A percentile compares a stretch with the other conserved stretches of the same genome.
phyloP scores from a whole-genome alignment of 2,113 vertebrate species.

The Laticauda colubrina region DNA sequence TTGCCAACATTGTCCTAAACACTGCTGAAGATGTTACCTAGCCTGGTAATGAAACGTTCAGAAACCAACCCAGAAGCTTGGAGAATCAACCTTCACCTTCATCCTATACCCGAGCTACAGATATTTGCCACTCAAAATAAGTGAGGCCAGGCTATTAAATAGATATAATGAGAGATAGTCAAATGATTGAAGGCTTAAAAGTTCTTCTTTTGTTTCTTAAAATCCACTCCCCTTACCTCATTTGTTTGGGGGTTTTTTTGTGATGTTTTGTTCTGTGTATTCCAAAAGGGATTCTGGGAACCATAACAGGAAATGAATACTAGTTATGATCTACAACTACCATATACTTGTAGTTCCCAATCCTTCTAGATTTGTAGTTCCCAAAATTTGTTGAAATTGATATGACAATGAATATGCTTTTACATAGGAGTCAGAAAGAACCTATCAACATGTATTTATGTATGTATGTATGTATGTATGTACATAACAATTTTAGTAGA shows the following conservation, averaged over 20 bases:
- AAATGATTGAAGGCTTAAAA: background rate
- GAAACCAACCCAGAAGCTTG: too few species aligned
- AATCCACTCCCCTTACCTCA: background rate
- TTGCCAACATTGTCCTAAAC: too few species aligned
- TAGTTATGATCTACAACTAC: background rate
- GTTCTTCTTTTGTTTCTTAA: background rate
- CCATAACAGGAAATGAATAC: background rate
- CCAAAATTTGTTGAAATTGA: background rate
- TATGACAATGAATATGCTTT: background rate
- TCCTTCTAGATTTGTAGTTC: background rate
- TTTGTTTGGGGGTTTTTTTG: background rate
- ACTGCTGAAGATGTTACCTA: too few species aligned
- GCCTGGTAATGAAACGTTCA: too few species aligned
- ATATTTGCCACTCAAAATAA: background rate
- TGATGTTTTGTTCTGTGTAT: background rate
- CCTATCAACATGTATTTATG: background rate
- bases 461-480: background rate
- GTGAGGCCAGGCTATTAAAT: background rate
- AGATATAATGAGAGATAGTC: background rate
- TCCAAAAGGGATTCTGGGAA: background rate
- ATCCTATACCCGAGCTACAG: too few species aligned
- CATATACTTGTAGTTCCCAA: background rate
- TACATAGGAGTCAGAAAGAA: background rate
- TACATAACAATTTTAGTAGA: background rate
- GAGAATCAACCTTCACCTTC: too few species aligned